A percentile compares a stretch with the other conserved stretches of the same genome.
These are phyloP conservation scores for Hyposoter didymator DNA, from an alignment of 2,888 invertebrate genomes.

Conservation along the genomic window DNA sequence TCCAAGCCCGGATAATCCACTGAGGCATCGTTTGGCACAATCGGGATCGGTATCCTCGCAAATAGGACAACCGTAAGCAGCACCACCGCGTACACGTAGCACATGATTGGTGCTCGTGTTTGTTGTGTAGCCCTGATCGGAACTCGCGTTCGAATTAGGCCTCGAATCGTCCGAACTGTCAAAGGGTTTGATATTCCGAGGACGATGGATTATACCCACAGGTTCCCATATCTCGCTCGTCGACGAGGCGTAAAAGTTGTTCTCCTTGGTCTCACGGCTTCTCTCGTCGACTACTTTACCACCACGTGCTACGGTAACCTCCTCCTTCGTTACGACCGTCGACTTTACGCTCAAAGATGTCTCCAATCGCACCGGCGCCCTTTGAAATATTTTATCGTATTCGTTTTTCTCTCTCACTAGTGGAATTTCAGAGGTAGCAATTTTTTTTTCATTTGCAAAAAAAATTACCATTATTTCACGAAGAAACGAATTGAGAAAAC, in stretches of 20 bases:
- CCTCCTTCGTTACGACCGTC: conserved; percentile 89
- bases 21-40: conserved; percentile 78
- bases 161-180: conserved; percentile 83
- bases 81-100: conserved; percentile 78
- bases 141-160: conserved; percentile 82
- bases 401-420: conserved; percentile 40
- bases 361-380: conserved; percentile 89
- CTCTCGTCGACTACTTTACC: conserved; percentile 90
- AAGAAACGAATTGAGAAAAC: not conserved
- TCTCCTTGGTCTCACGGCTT: conserved; percentile 89
- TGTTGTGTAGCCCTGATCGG: conserved; percentile 83
- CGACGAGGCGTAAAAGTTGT: conserved; percentile 89
- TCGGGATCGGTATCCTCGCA: conserved; percentile 76
- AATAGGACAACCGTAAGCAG: conserved; percentile 74
- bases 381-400: conserved; percentile 69
- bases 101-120: conserved; percentile 81
- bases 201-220: conserved; percentile 81
- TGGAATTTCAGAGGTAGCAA: conserved; percentile 45
- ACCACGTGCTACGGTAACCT: conserved; percentile 88
- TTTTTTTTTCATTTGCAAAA: not conserved
- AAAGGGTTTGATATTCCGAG: conserved; percentile 80
- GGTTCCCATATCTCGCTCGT: conserved; percentile 90
- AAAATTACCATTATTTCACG: not conserved
- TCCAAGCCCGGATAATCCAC: conserved; percentile 75
- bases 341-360: conserved; percentile 90